These are phyloP conservation scores for Oreochromis niloticus DNA, from an alignment of 2,113 vertebrate species.

Conservation along the genomic window DNA sequence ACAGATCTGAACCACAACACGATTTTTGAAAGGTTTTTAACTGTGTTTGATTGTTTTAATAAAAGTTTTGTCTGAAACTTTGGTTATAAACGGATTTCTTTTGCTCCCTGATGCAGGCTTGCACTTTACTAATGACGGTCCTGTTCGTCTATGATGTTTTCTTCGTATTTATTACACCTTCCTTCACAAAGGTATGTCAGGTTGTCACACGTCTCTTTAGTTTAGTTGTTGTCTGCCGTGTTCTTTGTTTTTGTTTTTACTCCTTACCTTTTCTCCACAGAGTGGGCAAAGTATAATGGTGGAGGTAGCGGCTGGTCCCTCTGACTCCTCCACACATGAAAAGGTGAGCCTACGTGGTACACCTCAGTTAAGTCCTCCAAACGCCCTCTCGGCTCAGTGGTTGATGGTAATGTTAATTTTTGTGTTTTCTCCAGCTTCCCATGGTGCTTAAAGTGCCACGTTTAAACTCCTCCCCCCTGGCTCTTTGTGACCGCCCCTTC, in stretches of 20 bases:
- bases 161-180: constrained; percentile 94
- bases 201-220: background rate
- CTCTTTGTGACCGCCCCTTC: constrained; percentile 90
- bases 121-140: constrained; percentile 86
- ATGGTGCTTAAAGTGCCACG: constrained; percentile 96
- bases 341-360: constrained; percentile 76
- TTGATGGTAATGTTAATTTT: background rate
- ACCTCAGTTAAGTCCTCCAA: background rate
- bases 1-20: background rate
- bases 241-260: background rate
- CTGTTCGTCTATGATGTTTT: constrained; percentile 94
- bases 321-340: constrained; percentile 85
- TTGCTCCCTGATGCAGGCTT: constrained; percentile 75
- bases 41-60: background rate
- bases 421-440: constrained; percentile 78
- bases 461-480: constrained; percentile 84
- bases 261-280: constrained; percentile 53
- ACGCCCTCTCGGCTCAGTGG: background rate
- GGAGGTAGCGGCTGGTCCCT: constrained; percentile 91
- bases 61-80: background rate
- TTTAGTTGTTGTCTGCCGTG: background rate
- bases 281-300: constrained; percentile 96
- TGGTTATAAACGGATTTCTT: background rate
- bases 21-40: background rate
- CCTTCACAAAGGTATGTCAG: constrained; percentile 82